Percentiles rank a stretch among this genome's conserved stretches.
Evolutionary conservation across 2,888 invertebrate genomes (phyloP).

Genomic region (Macrosoma leucophasiata): DNA sequence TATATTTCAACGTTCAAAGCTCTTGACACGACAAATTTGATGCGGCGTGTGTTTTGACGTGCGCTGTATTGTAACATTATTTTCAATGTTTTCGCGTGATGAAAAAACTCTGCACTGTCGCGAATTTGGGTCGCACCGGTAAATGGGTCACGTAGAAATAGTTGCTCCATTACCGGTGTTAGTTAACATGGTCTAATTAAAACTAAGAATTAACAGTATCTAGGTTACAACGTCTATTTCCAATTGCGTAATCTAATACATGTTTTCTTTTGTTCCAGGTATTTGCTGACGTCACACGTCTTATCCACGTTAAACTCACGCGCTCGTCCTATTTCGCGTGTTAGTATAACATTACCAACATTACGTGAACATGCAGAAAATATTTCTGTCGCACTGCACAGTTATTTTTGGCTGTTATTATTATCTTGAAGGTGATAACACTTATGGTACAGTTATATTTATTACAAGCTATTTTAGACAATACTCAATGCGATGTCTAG

Average conservation of each 20-base stretch:
- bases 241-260: conserved; percentile 33
- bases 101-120: conserved; percentile 52
- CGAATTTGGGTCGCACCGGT: conserved; percentile 59
- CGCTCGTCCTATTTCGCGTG: conserved; percentile 41
- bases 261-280: conserved; percentile 55
- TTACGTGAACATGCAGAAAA: conserved; percentile 42
- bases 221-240: conserved; percentile 32
- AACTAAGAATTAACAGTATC: conserved; percentile 40
- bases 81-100: conserved; percentile 36
- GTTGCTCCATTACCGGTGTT: conserved; percentile 50
- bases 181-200: conserved; percentile 69
- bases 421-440: conserved; percentile 65
- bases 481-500: conserved; percentile 55
- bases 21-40: conserved; percentile 49
- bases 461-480: conserved; percentile 59
- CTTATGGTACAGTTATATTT: conserved; percentile 57
- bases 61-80: conserved; percentile 55
- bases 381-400: conserved; percentile 53
- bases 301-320: conserved; percentile 22
- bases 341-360: conserved; percentile 27
- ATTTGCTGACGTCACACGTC: conserved; percentile 33
- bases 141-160: conserved; percentile 68
- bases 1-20: conserved; percentile 47
- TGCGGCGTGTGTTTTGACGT: conserved; percentile 53
- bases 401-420: conserved; percentile 59